Percentiles rank a stretch among this genome's conserved stretches.
Evolutionary conservation across 2,113 vertebrate genomes (phyloP).

Genomic region (Prionailurus bengalensis): DNA sequence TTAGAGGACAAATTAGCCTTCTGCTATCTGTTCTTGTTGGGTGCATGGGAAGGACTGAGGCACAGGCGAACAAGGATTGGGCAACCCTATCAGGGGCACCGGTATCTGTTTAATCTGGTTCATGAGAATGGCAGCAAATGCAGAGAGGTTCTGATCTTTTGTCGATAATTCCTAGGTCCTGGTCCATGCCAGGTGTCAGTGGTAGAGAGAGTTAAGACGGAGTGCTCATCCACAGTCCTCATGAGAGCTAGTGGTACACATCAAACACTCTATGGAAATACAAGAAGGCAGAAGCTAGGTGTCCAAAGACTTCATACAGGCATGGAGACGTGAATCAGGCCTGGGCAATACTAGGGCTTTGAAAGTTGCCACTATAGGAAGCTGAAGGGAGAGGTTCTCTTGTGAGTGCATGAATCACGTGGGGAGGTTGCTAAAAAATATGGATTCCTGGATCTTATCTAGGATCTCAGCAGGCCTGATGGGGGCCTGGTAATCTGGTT

Average conservation of each 20-base stretch:
- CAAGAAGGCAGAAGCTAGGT: background rate
- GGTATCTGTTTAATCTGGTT: background rate
- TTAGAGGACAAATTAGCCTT: background rate
- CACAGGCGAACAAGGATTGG: background rate
- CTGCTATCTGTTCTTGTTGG: background rate
- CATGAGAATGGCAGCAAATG: background rate
- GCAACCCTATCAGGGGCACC: background rate
- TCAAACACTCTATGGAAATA: background rate
- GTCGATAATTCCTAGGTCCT: background rate
- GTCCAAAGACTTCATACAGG: background rate
- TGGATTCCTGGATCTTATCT: background rate
- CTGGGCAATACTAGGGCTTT: background rate
- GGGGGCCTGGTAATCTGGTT: background rate
- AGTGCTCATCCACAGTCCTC: accelerated
- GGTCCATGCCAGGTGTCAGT: background rate
- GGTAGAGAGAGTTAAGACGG: background rate
- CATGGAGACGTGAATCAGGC: background rate
- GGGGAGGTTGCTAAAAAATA: background rate
- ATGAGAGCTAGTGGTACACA: background rate
- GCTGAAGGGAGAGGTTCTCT: background rate
- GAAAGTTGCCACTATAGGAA: background rate
- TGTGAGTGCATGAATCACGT: background rate
- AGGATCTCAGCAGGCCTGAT: background rate
- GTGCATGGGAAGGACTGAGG: background rate
- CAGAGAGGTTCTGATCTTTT: background rate